Conservation (phyloP, 2,113 vertebrate species). For the Neolamprologus caudopunctatus region DNA sequence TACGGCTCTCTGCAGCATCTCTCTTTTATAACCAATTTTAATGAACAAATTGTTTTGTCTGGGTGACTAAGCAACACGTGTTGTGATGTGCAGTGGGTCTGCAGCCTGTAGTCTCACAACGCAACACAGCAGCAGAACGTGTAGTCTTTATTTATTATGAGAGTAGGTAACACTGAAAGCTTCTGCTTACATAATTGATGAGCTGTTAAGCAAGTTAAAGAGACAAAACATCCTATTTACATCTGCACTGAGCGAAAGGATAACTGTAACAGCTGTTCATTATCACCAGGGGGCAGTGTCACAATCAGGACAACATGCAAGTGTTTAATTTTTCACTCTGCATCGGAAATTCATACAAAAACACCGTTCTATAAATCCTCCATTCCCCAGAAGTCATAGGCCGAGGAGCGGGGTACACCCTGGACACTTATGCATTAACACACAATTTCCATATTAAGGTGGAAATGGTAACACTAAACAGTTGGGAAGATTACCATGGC, state of each 20-base stretch:
- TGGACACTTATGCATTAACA: not conserved
- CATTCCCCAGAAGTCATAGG: rapidly evolving
- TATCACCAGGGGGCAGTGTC: not conserved
- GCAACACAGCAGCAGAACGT: not conserved
- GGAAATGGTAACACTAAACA: not conserved
- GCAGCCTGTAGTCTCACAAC: not conserved
- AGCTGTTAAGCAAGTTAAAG: not conserved
- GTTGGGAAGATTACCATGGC: not conserved
- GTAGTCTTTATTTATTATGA: not conserved
- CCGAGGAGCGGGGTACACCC: rapidly evolving
- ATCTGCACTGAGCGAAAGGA: rapidly evolving
- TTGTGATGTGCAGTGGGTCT: not conserved
- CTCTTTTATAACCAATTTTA: not conserved
- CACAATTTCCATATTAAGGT: not conserved
- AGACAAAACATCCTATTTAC: not conserved
- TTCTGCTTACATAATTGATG: not conserved
- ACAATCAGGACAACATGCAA: not conserved
- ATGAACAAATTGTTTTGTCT: not conserved
- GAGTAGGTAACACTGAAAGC: not conserved
- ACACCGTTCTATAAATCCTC: not conserved
- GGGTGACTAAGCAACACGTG: not conserved
- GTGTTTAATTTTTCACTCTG: not conserved
- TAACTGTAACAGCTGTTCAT: not conserved
- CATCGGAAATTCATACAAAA: not conserved
- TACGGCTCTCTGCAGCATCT: rapidly evolving